phyloP scores from a whole-genome alignment of 1,140 invertebrate species.

The Drosophila rufa region DNA sequence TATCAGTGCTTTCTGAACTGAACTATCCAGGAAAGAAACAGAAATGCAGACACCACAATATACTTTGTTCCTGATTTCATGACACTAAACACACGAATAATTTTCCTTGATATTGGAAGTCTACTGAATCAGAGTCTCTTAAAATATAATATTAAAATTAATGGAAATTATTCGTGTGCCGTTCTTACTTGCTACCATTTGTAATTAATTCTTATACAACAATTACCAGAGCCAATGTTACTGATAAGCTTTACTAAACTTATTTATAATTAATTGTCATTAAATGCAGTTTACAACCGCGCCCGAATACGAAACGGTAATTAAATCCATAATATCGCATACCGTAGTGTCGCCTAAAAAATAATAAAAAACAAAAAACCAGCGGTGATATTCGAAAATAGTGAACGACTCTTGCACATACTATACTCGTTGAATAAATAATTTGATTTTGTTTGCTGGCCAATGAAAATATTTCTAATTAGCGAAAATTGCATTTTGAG shows the following conservation, averaged over 20 bases:
- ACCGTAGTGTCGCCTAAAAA: constrained; percentile 33
- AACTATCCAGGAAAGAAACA: constrained; percentile 20
- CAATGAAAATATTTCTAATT: constrained; percentile 78
- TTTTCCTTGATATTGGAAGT: neutral
- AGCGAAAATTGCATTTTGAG: constrained; percentile 71
- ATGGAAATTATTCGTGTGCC: neutral
- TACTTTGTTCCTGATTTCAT: constrained; percentile 42
- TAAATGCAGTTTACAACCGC: constrained; percentile 83
- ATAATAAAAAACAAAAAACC: constrained; percentile 19
- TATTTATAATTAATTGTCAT: constrained; percentile 79
- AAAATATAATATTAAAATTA: too few species aligned
- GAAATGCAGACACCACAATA: constrained; percentile 13
- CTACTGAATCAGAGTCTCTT: neutral
- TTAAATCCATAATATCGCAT: constrained; percentile 71
- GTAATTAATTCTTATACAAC: constrained; percentile 26
- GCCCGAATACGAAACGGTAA: constrained; percentile 85
- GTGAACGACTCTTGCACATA: constrained; percentile 52
- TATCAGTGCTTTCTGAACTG: neutral
- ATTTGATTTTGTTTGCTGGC: constrained; percentile 74
- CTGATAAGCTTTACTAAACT: constrained; percentile 62
- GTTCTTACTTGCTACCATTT: neutral
- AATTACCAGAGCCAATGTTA: constrained; percentile 4
- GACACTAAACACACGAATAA: constrained; percentile 12
- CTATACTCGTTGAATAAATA: constrained; percentile 55
- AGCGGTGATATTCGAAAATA: constrained; percentile 21